phyloP scores from a whole-genome alignment of 2,797 vertebrate genomes.

The Alcedo atthis region DNA sequence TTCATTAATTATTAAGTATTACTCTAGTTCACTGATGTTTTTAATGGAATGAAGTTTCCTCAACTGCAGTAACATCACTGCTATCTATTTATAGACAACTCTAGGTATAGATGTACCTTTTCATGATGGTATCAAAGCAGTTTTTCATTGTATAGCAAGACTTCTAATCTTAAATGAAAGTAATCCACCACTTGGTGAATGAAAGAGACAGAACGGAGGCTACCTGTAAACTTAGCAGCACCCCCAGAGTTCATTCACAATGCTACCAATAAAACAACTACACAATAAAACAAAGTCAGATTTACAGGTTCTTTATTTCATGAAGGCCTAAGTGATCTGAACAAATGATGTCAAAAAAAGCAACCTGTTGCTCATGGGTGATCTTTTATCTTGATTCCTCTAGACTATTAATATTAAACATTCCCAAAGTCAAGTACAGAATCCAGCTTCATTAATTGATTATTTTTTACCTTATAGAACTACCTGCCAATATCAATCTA shows the following conservation, averaged over 20 bases:
- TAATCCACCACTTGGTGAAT: constrained; percentile 61
- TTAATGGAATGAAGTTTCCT: constrained; percentile 84
- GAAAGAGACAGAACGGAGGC: constrained; percentile 26
- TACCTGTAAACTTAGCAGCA: constrained; percentile 8
- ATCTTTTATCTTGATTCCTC: not conserved
- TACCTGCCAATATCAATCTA: not conserved
- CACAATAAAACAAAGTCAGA: constrained; percentile 7
- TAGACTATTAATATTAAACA: not conserved
- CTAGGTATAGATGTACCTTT: constrained; percentile 86
- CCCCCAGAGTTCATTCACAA: not conserved
- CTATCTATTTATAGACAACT: constrained; percentile 90
- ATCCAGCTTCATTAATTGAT: not conserved
- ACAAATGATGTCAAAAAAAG: not conserved
- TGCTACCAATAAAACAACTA: not conserved
- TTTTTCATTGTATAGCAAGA: constrained; percentile 62
- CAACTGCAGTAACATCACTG: constrained; percentile 87
- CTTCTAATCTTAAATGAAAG: constrained; percentile 65
- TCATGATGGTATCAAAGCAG: constrained; percentile 86
- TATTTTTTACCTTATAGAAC: not conserved
- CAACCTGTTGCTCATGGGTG: not conserved
- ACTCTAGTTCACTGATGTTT: constrained; percentile 80
- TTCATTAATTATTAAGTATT: constrained; percentile 84
- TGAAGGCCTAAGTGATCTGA: not conserved
- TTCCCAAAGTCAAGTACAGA: not conserved
- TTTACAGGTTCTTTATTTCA: not conserved